These are phyloP conservation scores for Scomber scombrus DNA, from an alignment of 2,113 vertebrate species.

Conservation along the genomic window DNA sequence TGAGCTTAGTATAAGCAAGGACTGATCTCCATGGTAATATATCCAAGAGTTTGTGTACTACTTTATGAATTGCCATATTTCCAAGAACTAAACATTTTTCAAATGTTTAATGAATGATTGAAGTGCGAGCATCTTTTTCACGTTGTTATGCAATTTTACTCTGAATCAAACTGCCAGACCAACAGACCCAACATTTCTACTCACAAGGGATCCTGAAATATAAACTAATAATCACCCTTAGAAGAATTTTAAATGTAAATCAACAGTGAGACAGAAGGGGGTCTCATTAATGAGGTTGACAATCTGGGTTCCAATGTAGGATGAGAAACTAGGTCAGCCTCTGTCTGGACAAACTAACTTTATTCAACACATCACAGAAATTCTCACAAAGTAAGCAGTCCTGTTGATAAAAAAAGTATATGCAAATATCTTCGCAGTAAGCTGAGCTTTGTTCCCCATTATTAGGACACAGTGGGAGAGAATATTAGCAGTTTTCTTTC, in stretches of 20 bases:
- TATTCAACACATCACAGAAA: slow-evolving; percentile 16
- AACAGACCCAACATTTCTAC: slow-evolving; percentile 5
- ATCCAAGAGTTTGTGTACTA: neutral
- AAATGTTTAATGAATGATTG: neutral
- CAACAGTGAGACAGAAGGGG: slow-evolving; percentile 16
- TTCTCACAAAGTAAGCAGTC: neutral
- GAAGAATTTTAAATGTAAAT: slow-evolving; percentile 30
- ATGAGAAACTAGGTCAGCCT: slow-evolving; percentile 65
- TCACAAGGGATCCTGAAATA: slow-evolving; percentile 8
- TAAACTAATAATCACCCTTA: slow-evolving; percentile 38
- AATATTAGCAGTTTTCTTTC: slow-evolving; percentile 15
- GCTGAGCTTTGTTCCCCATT: slow-evolving; percentile 21
- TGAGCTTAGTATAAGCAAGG: neutral
- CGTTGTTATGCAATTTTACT: slow-evolving; percentile 16
- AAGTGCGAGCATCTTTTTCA: neutral
- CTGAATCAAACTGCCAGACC: slow-evolving; percentile 4
- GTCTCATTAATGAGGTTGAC: slow-evolving; percentile 60
- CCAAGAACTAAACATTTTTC: neutral
- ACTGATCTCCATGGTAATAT: neutral
- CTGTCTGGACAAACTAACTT: slow-evolving; percentile 40
- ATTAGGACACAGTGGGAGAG: slow-evolving; percentile 11
- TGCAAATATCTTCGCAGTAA: slow-evolving; percentile 22
- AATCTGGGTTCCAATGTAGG: slow-evolving; percentile 57
- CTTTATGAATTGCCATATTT: slow-evolving; percentile 1
- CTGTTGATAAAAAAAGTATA: neutral